A percentile compares a stretch with the other conserved stretches of the same genome.
phyloP scores from a whole-genome alignment of 2,888 invertebrate species.

The Epistrophe eligans region DNA sequence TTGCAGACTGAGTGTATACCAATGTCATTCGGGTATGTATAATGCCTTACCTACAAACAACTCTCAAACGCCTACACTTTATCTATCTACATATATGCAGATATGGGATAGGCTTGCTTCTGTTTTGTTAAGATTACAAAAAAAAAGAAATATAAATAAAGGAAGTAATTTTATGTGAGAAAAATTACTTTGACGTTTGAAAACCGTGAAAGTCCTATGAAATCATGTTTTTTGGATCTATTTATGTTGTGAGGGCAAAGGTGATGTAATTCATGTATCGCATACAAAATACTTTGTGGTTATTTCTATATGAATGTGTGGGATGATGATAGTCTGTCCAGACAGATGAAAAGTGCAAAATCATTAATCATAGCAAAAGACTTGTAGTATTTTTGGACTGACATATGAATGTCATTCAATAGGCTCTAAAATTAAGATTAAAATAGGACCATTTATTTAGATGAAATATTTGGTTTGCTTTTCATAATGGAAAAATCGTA shows the following conservation, averaged over 20 bases:
- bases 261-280: constrained; percentile 12
- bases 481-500: no score
- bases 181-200: background rate
- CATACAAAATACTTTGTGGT: background rate
- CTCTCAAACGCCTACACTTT: constrained; percentile 6
- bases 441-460: background rate
- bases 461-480: background rate
- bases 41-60: background rate
- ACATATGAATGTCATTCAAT: background rate
- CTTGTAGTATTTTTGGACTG: background rate
- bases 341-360: constrained; percentile 3
- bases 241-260: background rate
- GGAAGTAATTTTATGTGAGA: constrained; percentile 25
- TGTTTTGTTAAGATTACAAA: constrained; percentile 1
- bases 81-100: background rate
- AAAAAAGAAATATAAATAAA: background rate
- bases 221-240: background rate
- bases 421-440: background rate
- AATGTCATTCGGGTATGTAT: background rate
- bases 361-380: constrained; percentile 10
- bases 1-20: background rate
- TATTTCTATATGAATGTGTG: background rate
- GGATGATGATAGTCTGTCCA: constrained; percentile 2
- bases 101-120: constrained; percentile 10
- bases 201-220: background rate